Conservation (phyloP, 2,888 invertebrate genomes). For the Zeuzera pyrina region DNA sequence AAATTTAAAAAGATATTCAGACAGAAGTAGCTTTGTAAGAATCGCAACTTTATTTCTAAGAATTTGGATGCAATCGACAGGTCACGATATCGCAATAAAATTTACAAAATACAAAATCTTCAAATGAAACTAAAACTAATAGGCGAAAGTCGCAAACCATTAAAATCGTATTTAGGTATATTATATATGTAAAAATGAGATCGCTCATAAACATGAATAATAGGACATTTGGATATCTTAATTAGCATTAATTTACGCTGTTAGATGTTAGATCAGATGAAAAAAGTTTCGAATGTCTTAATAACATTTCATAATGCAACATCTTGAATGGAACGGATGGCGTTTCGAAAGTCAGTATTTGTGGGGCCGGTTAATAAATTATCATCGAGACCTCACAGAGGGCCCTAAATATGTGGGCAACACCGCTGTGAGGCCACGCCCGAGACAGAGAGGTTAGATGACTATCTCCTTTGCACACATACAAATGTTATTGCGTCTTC, state of each 20-base stretch:
- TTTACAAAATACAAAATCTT: conserved; percentile 12
- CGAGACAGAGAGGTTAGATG: conserved; percentile 30
- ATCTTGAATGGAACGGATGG: conserved; percentile 24
- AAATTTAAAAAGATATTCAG: too few species aligned
- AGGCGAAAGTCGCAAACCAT: conserved; percentile 22
- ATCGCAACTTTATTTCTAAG: too few species aligned
- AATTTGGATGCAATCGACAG: too few species aligned
- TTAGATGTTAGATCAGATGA: conserved; percentile 17
- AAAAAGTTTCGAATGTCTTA: not conserved
- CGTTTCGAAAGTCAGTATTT: conserved; percentile 48
- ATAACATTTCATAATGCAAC: not conserved
- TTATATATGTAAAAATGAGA: conserved; percentile 14
- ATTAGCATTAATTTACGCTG: conserved; percentile 46
- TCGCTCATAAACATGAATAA: conserved; percentile 30
- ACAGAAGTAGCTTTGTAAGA: too few species aligned
- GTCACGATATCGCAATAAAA: conserved; percentile 46
- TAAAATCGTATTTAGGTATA: conserved; percentile 4
- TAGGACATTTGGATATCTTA: conserved; percentile 40
- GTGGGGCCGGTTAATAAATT: conserved; percentile 66
- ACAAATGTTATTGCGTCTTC: conserved; percentile 2
- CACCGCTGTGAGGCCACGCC: conserved; percentile 46
- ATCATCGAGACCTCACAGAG: conserved; percentile 62
- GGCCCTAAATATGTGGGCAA: conserved; percentile 48
- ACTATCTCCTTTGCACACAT: conserved; percentile 10
- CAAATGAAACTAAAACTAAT: conserved; percentile 14